A percentile compares a stretch with the other conserved stretches of the same genome.
These are phyloP conservation scores for Molossus molossus DNA, from an alignment of 2,797 vertebrate genomes.

Conservation along the genomic window DNA sequence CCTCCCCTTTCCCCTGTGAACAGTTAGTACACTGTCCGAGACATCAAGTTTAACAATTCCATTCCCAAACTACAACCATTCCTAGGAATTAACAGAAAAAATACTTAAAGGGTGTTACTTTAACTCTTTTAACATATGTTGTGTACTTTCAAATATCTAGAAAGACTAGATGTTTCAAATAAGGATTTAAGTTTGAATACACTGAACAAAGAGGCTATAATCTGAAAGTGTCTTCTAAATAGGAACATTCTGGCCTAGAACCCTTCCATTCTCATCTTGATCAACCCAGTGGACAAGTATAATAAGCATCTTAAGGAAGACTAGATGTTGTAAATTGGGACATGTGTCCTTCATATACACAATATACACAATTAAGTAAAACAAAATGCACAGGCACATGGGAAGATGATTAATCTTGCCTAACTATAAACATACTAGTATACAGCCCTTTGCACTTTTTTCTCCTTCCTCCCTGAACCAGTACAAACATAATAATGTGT, in stretches of 20 bases:
- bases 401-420: neutral
- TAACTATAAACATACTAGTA: neutral
- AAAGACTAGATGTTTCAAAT: conserved; percentile 49
- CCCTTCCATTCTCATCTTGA: neutral
- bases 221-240: neutral
- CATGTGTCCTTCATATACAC: neutral
- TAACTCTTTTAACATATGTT: conserved; percentile 4
- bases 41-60: neutral
- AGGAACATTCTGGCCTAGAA: neutral
- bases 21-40: neutral
- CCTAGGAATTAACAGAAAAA: conserved; percentile 19
- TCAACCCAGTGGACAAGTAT: neutral
- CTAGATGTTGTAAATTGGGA: conserved; percentile 27
- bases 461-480: neutral
- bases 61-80: conserved; percentile 13
- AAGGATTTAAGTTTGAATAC: neutral
- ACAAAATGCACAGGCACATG: neutral
- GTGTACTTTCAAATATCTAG: conserved; percentile 31
- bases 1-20: neutral
- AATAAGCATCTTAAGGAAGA: neutral
- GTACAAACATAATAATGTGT: neutral
- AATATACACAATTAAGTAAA: neutral
- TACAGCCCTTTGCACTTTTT: neutral
- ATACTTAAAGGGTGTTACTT: neutral
- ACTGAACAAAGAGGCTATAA: neutral